phyloP scores from a whole-genome alignment of 1,140 invertebrate genomes.

The Araneus ventricosus region DNA sequence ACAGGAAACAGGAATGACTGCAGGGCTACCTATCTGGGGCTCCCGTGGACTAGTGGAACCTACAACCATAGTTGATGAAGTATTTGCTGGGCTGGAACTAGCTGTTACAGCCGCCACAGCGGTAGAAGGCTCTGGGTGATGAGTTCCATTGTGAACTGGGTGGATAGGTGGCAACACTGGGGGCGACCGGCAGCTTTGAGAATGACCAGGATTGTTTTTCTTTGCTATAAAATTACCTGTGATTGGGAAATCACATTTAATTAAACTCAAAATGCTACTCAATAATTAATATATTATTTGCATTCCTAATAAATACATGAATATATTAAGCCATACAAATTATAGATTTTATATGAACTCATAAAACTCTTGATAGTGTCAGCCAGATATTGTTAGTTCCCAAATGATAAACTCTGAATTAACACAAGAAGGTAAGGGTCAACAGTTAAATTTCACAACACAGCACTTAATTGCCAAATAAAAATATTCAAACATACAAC shows the following conservation, averaged over 20 bases:
- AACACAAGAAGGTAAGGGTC: no score
- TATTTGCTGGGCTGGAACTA: slow-evolving; percentile 58
- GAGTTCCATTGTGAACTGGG: slow-evolving; percentile 58
- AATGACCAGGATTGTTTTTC: slow-evolving; percentile 74
- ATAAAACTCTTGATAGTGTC: no score
- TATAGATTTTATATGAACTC: no score
- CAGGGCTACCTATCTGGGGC: slow-evolving; percentile 69
- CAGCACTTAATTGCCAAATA: no score
- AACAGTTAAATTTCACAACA: no score
- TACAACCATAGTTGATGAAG: slow-evolving; percentile 79
- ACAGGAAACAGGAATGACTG: slow-evolving; percentile 65
- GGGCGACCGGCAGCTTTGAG: slow-evolving; percentile 69
- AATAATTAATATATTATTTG: not conserved
- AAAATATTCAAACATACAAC: no score
- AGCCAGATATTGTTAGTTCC: no score
- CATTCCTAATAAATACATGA: no score
- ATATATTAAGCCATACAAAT: no score
- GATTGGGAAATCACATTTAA: not conserved
- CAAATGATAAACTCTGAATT: no score
- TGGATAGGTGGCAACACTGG: slow-evolving; percentile 72
- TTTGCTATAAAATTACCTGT: slow-evolving; percentile 71
- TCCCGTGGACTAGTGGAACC: slow-evolving; percentile 69
- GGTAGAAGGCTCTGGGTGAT: slow-evolving; percentile 69
- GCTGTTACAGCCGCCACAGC: slow-evolving; percentile 70
- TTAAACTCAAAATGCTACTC: not conserved